phyloP scores from a whole-genome alignment of 1,140 invertebrate genomes.

The Sminthurinus signatus region DNA sequence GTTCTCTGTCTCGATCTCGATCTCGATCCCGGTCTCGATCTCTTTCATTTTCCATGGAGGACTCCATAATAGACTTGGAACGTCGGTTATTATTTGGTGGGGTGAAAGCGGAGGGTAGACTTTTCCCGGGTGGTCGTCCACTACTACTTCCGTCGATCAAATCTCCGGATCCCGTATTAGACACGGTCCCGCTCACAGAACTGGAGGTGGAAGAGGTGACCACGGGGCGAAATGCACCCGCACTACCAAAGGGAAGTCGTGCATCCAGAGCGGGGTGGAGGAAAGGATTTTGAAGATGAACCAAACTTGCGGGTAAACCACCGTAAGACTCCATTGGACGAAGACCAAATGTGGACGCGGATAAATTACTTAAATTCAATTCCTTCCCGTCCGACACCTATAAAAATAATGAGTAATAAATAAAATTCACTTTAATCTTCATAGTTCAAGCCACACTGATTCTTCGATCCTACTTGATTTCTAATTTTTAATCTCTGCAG shows the following conservation, averaged over 20 bases:
- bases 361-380: slow-evolving; percentile 35
- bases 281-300: slow-evolving; percentile 53
- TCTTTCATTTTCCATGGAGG: slow-evolving; percentile 19
- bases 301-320: slow-evolving; percentile 51
- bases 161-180: no score
- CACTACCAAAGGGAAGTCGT: slow-evolving; percentile 45
- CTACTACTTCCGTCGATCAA: no score
- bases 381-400: slow-evolving; percentile 37
- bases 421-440: background rate
- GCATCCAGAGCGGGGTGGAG: slow-evolving; percentile 44
- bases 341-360: slow-evolving; percentile 50
- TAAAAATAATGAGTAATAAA: background rate
- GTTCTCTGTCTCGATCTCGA: background rate
- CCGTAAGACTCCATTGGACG: slow-evolving; percentile 53
- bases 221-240: slow-evolving; percentile 43
- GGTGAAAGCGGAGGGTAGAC: slow-evolving; percentile 53
- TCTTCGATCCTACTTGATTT: background rate
- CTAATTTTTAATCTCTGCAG: background rate
- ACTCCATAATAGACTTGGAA: slow-evolving; percentile 28
- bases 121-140: slow-evolving; percentile 44
- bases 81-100: slow-evolving; percentile 43
- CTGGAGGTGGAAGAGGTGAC: slow-evolving; percentile 41
- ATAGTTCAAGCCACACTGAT: background rate
- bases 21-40: background rate
- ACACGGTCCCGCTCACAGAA: slow-evolving; percentile 5